phyloP scores from a whole-genome alignment of 2,888 invertebrate species.

The Diloba caeruleocephala region DNA sequence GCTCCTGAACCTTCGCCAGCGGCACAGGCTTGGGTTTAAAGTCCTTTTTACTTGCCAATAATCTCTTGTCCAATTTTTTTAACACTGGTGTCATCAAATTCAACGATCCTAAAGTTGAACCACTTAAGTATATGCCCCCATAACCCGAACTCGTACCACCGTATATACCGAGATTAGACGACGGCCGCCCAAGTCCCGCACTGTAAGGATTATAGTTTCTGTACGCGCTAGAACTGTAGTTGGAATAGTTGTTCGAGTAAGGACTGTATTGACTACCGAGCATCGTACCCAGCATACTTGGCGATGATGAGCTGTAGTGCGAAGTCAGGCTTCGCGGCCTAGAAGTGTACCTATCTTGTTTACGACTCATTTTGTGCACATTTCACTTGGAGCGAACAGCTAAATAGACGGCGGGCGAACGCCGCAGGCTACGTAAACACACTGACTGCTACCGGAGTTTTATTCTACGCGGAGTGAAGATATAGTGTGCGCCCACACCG shows the following conservation, averaged over 20 bases:
- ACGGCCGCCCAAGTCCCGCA: slow-evolving; percentile 77
- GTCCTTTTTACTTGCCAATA: slow-evolving; percentile 85
- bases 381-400: slow-evolving; percentile 61
- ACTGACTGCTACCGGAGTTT: slow-evolving; percentile 79
- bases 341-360: slow-evolving; percentile 80
- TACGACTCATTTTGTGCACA: slow-evolving; percentile 83
- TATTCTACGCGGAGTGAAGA: slow-evolving; percentile 75
- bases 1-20: slow-evolving; percentile 70
- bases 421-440: slow-evolving; percentile 75
- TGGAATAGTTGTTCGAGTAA: slow-evolving; percentile 77
- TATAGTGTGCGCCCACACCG: slow-evolving; percentile 78
- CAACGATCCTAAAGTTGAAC: slow-evolving; percentile 88
- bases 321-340: slow-evolving; percentile 81
- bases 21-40: slow-evolving; percentile 83
- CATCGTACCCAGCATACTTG: slow-evolving; percentile 81
- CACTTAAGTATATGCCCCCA: slow-evolving; percentile 91
- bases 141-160: slow-evolving; percentile 91
- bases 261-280: slow-evolving; percentile 78
- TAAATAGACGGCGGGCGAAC: slow-evolving; percentile 66
- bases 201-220: slow-evolving; percentile 85
- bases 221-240: slow-evolving; percentile 76
- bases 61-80: slow-evolving; percentile 84
- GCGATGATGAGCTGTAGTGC: slow-evolving; percentile 83
- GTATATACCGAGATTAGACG: slow-evolving; percentile 85
- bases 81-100: slow-evolving; percentile 89